These are phyloP conservation scores for Hemithea aestivaria DNA, from an alignment of 2,888 invertebrate genomes.

Conservation along the genomic window DNA sequence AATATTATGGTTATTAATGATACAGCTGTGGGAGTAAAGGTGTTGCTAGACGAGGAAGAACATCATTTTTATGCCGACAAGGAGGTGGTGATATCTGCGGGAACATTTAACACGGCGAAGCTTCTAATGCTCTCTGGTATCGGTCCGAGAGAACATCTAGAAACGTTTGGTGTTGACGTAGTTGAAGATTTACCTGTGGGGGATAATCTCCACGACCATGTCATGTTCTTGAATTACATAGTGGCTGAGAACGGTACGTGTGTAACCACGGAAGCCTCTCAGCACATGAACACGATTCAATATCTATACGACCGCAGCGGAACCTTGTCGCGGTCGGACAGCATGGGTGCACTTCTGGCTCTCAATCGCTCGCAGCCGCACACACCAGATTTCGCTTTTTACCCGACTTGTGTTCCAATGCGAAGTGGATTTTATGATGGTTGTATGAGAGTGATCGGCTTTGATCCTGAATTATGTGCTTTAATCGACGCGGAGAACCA, in stretches of 20 bases:
- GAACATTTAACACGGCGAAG: slow-evolving; percentile 61
- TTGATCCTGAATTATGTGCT: slow-evolving; percentile 41
- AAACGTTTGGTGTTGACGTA: slow-evolving; percentile 39
- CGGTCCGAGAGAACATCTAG: slow-evolving; percentile 49
- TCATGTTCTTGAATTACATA: slow-evolving; percentile 51
- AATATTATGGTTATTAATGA: slow-evolving; percentile 47
- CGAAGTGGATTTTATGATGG: slow-evolving; percentile 32
- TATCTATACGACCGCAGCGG: slow-evolving; percentile 55
- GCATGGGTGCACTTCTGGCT: slow-evolving; percentile 50
- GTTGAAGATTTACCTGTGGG: slow-evolving; percentile 56
- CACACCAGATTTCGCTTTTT: slow-evolving; percentile 57
- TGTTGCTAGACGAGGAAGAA: slow-evolving; percentile 30
- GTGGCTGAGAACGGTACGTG: slow-evolving; percentile 54
- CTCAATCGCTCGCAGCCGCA: slow-evolving; percentile 30
- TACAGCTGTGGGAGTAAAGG: slow-evolving; percentile 46
- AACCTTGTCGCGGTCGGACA: slow-evolving; percentile 40
- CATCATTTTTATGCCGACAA: slow-evolving; percentile 41
- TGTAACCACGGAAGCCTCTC: slow-evolving; percentile 20
- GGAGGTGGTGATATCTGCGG: slow-evolving; percentile 59
- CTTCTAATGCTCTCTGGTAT: slow-evolving; percentile 58
- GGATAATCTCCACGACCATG: slow-evolving; percentile 58
- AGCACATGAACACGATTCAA: slow-evolving; percentile 44
- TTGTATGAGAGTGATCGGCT: slow-evolving; percentile 43
- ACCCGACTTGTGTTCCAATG: slow-evolving; percentile 48
- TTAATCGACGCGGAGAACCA: slow-evolving; percentile 38